Conservation (phyloP, 2,888 invertebrate genomes). For the Notodonta dromedarius region DNA sequence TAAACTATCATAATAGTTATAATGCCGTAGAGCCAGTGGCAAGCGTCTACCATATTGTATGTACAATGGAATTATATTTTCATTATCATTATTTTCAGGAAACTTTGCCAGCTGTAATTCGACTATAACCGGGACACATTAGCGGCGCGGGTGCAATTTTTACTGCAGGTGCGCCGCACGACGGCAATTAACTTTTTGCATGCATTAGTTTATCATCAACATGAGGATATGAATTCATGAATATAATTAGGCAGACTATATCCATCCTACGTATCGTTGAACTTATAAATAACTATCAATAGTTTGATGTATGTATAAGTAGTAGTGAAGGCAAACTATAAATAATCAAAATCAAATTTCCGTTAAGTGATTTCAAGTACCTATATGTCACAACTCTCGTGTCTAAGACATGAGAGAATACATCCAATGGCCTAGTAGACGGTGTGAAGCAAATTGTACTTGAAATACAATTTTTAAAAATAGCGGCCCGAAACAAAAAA, state of each 20-base stretch:
- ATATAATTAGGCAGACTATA: neutral
- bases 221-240: neutral
- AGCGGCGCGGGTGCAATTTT: neutral
- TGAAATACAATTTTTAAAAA: too few relatives aligned
- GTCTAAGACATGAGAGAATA: too few relatives aligned
- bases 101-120: neutral
- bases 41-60: neutral
- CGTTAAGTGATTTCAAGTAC: too few relatives aligned
- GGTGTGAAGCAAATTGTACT: too few relatives aligned
- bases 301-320: too few relatives aligned
- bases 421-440: too few relatives aligned
- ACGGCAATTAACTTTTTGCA: neutral
- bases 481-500: too few relatives aligned
- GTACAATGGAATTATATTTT: neutral
- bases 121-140: neutral
- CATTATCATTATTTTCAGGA: neutral
- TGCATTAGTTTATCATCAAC: conserved; percentile 1
- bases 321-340: too few relatives aligned
- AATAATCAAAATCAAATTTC: too few relatives aligned
- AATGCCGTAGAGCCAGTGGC: neutral
- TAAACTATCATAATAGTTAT: too few relatives aligned
- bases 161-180: neutral
- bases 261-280: neutral
- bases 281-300: too few relatives aligned
- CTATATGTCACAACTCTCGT: too few relatives aligned